Conservation (phyloP, 2,797 vertebrate species). For the Pipistrellus kuhlii region DNA sequence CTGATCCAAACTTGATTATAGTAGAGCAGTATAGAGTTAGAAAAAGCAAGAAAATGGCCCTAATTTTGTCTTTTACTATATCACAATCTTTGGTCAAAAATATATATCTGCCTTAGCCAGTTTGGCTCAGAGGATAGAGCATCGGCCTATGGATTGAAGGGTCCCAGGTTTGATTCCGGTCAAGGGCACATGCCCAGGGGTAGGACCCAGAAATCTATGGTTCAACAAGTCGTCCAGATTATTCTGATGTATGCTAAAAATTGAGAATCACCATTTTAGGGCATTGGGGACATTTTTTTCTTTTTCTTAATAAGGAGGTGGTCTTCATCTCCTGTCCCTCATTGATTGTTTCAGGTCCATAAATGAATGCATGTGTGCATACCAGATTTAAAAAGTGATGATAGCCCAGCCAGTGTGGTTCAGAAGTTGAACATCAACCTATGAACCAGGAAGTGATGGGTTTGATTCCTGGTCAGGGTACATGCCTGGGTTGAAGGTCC, state of each 20-base stretch:
- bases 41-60: neutral
- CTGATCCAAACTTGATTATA: conserved; percentile 18
- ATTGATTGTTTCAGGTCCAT: neutral
- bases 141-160: no score
- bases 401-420: no score
- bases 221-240: neutral
- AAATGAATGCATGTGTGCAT: neutral
- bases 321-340: neutral
- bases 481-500: no score
- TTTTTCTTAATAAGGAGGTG: neutral
- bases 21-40: neutral
- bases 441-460: no score
- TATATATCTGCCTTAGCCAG: neutral
- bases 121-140: no score
- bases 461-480: no score
- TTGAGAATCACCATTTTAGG: neutral
- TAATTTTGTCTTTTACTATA: neutral
- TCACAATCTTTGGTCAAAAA: conserved; percentile 11
- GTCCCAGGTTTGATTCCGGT: no score
- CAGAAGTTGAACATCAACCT: no score
- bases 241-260: neutral
- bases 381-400: neutral
- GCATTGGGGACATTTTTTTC: neutral
- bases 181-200: no score
- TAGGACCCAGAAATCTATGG: neutral